Conservation (phyloP, 1,140 invertebrate species). For the Aleiodes sp. region DNA sequence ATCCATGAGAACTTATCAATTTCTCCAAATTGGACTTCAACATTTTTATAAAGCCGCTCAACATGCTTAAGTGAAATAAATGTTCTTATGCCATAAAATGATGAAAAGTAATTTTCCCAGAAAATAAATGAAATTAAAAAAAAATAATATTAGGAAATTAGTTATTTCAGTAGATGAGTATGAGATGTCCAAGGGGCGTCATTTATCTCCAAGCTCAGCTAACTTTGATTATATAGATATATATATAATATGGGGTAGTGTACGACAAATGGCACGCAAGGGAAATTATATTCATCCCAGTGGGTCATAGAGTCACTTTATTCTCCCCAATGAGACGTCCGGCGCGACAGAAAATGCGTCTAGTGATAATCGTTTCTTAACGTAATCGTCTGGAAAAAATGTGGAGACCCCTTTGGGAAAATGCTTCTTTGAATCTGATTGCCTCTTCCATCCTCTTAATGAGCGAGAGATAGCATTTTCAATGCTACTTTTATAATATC, state of each 20-base stretch:
- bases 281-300: conserved; percentile 14
- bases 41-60: too few relatives aligned
- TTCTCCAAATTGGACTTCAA: too few relatives aligned
- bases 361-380: not conserved
- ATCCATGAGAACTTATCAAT: too few relatives aligned
- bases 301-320: not conserved
- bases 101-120: too few relatives aligned
- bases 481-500: too few relatives aligned
- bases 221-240: conserved; percentile 14
- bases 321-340: conserved; percentile 1
- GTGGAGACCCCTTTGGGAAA: not conserved
- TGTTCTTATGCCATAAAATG: too few relatives aligned
- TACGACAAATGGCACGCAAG: not conserved
- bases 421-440: too few relatives aligned
- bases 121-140: too few relatives aligned
- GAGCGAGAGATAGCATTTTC: too few relatives aligned
- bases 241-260: not conserved
- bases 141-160: too few relatives aligned
- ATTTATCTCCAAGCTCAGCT: not conserved
- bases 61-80: too few relatives aligned
- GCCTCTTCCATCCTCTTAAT: too few relatives aligned
- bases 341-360: not conserved
- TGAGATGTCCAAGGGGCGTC: conserved; percentile 25
- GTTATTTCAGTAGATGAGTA: conserved; percentile 29
- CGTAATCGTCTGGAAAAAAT: not conserved